phyloP scores from a whole-genome alignment of 23 tunicate genomes.

The Trididemnum miniatum region DNA sequence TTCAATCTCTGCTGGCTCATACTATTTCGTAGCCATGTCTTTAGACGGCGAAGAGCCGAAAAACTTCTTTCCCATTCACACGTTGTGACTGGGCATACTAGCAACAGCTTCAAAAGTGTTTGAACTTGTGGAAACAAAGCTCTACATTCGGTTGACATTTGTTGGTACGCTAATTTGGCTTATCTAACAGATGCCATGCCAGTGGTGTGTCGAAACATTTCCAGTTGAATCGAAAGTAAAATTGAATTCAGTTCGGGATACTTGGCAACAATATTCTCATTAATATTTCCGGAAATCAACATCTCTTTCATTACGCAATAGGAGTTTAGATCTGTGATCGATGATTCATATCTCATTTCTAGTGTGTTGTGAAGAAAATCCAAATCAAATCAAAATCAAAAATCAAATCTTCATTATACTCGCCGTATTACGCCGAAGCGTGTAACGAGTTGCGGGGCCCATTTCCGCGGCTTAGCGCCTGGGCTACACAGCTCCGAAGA shows the following conservation, averaged over 20 bases:
- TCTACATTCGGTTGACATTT: neutral
- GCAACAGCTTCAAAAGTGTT: neutral
- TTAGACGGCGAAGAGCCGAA: neutral
- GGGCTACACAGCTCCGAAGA: too few relatives aligned
- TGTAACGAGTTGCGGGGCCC: too few relatives aligned
- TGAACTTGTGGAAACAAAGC: neutral
- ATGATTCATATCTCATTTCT: neutral
- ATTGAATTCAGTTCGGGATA: neutral
- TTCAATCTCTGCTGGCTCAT: neutral
- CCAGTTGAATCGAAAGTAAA: neutral
- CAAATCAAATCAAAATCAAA: too few relatives aligned
- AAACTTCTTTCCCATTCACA: neutral
- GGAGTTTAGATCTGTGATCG: neutral
- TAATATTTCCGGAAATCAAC: neutral
- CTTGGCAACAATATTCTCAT: neutral
- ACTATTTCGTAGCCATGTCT: neutral
- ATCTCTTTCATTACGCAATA: neutral
- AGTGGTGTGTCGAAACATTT: neutral
- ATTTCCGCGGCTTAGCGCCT: too few relatives aligned
- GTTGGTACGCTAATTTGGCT: neutral
- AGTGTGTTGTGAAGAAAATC: too few relatives aligned
- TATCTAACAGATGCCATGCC: neutral
- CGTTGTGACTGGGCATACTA: neutral
- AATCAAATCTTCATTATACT: too few relatives aligned
- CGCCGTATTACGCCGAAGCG: too few relatives aligned